A percentile compares a stretch with the other conserved stretches of the same genome.
These are phyloP conservation scores for Athalia cordata DNA, from an alignment of 2,888 invertebrate species.

Conservation along the genomic window DNA sequence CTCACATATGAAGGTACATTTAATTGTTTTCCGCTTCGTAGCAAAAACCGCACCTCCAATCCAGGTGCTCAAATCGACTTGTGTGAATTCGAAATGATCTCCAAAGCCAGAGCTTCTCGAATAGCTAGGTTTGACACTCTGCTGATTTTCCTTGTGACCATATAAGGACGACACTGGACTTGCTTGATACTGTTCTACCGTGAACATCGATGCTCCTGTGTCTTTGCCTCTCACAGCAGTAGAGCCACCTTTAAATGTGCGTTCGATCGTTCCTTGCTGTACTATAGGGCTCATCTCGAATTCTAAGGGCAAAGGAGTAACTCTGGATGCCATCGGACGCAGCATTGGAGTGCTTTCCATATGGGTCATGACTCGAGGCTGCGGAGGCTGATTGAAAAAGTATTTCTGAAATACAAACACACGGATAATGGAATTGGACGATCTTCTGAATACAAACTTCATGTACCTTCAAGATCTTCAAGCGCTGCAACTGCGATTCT, in stretches of 20 bases:
- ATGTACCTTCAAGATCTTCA: conserved; percentile 80
- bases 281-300: conserved; percentile 71
- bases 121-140: conserved; percentile 52
- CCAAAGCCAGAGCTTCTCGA: conserved; percentile 70
- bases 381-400: conserved; percentile 60
- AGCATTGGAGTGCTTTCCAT: conserved; percentile 72
- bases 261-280: conserved; percentile 56
- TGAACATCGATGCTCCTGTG: background rate
- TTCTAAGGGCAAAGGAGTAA: conserved; percentile 65
- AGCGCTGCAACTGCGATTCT: conserved; percentile 80
- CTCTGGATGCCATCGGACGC: conserved; percentile 61
- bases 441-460: conserved; percentile 2
- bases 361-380: conserved; percentile 58
- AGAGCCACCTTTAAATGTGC: conserved; percentile 15
- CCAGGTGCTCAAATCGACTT: conserved; percentile 82
- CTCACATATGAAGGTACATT: background rate
- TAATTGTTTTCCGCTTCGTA: background rate
- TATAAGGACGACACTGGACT: conserved; percentile 58
- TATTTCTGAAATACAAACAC: conserved; percentile 62
- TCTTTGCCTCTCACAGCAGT: conserved; percentile 3
- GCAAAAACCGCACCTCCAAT: conserved; percentile 75
- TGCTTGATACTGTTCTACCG: conserved; percentile 1
- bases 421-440: conserved; percentile 10
- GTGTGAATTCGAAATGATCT: conserved; percentile 75
- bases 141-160: conserved; percentile 43